Base-by-base conservation (phyloP, 2,113 vertebrate genomes). In the Galbula dea region DNA sequence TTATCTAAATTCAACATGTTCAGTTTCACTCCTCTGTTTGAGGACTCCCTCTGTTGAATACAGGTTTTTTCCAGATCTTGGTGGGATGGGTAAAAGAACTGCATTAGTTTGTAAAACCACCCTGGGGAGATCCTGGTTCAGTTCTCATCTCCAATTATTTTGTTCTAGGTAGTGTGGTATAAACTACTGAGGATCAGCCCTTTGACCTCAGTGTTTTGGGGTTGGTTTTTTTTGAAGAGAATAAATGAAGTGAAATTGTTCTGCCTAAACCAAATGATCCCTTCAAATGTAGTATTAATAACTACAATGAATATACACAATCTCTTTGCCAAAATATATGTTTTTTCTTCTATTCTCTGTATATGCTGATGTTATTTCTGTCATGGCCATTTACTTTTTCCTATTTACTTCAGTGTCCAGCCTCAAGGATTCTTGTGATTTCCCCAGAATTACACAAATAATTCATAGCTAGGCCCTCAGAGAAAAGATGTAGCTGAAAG, bases 371-470 rank as follows among this genome's bases (percentile, higher is more conserved):
- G 26, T 48, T 89, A 58, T 78, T 82, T 90, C 93, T 94, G 76
- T 83, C 58, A 62, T 49, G 75, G 48, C 7, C 45, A 61, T 94
- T 93, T 92, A 71, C 74, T 94, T 89, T 7, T 63, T 88, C 71
- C 66, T 93, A 78, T 85, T 92, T 90, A 67, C 55, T 88, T 85
- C 54, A 39, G 39, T 39, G 43, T 52, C 26, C 45, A 85, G 52
- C 58, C 79, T 94, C 77, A 65, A 34, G 80, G 61, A 52, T 86
- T 94, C 63, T 74, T 41, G 29, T 65, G 39, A 37, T 79, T 91
- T 93, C 41, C 23, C 36, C 55, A 71, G 93, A 83, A 83, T 55
- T 66, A 34, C 57, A 87, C 54, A 87, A 95, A 88, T 86, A 83
- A 91, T 95, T 96, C 57, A 78, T 39, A 41, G 54, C 29, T 93